Percentiles rank a stretch among this genome's conserved stretches.
phyloP scores from a whole-genome alignment of 2,113 vertebrate species.

The Aythya baeri region DNA sequence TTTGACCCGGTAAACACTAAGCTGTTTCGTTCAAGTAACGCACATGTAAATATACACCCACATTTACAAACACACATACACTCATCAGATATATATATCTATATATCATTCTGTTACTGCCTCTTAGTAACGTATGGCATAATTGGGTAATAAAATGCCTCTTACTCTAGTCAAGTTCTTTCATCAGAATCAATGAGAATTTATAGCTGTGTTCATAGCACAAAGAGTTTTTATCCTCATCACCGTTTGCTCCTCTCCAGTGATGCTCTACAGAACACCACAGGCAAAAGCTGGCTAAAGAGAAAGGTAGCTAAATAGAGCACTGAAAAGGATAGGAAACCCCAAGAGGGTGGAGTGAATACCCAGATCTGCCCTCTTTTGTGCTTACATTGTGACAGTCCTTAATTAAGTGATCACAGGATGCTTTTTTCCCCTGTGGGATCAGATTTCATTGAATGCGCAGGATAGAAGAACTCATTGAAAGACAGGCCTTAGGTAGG shows the following conservation, averaged over 20 bases:
- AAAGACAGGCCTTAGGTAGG: not conserved
- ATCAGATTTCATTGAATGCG: not conserved
- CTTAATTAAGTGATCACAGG: not conserved
- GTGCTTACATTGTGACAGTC: not conserved
- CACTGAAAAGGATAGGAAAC: not conserved
- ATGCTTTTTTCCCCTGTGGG: not conserved
- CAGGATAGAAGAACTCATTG: not conserved
- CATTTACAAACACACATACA: not conserved
- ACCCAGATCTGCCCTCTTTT: not conserved
- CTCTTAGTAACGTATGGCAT: not conserved
- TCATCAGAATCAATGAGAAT: not conserved
- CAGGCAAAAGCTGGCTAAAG: not conserved
- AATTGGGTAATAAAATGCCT: not conserved
- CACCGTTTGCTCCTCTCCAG: not conserved
- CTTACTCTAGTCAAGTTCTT: not conserved
- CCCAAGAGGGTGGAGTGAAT: not conserved
- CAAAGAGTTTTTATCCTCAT: not conserved
- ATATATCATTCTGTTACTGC: not conserved
- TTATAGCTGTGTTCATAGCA: not conserved
- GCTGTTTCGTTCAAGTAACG: not conserved
- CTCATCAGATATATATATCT: not conserved
- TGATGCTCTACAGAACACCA: not conserved
- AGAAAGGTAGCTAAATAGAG: not conserved
- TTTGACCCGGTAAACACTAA: not conserved
- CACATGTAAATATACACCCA: not conserved